phyloP scores from a whole-genome alignment of 1,140 invertebrate genomes.

The Pachyrhynchus sulphureomaculatus region DNA sequence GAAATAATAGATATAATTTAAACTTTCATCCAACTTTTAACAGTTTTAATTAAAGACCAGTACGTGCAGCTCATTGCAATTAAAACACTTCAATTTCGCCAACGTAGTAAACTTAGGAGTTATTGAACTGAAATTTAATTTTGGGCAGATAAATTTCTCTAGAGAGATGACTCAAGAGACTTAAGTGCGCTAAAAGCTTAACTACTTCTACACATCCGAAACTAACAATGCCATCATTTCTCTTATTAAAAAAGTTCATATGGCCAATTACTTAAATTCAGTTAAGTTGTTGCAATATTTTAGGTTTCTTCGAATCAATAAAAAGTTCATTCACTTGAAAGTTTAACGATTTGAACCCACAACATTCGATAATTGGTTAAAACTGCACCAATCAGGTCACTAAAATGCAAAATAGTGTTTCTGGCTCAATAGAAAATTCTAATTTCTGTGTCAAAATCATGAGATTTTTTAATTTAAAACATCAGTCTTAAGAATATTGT shows the following conservation, averaged over 20 bases:
- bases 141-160: conserved; percentile 18
- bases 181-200: conserved; percentile 8
- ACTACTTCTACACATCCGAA: conserved; percentile 11
- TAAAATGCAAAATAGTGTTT: too few relatives aligned
- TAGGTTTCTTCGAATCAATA: conserved; percentile 25
- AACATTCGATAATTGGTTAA: conserved; percentile 14
- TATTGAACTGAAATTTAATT: conserved; percentile 15
- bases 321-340: conserved; percentile 39
- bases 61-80: conserved; percentile 1
- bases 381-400: conserved; percentile 9
- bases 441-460: too few relatives aligned
- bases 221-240: conserved; percentile 17
- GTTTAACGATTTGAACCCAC: conserved; percentile 33
- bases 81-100: conserved; percentile 20
- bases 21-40: too few relatives aligned
- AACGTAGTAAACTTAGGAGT: conserved; percentile 13
- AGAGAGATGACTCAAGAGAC: conserved; percentile 6
- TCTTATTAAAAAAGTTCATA: conserved; percentile 34
- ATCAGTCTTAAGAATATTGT: too few relatives aligned
- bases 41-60: not conserved
- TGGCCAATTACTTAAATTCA: conserved; percentile 39
- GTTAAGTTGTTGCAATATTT: conserved; percentile 36
- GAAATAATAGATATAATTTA: too few relatives aligned
- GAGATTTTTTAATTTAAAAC: too few relatives aligned
- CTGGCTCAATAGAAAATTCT: too few relatives aligned